These are phyloP conservation scores for Cettia cetti DNA, from an alignment of 2,113 vertebrate species.

Conservation along the genomic window DNA sequence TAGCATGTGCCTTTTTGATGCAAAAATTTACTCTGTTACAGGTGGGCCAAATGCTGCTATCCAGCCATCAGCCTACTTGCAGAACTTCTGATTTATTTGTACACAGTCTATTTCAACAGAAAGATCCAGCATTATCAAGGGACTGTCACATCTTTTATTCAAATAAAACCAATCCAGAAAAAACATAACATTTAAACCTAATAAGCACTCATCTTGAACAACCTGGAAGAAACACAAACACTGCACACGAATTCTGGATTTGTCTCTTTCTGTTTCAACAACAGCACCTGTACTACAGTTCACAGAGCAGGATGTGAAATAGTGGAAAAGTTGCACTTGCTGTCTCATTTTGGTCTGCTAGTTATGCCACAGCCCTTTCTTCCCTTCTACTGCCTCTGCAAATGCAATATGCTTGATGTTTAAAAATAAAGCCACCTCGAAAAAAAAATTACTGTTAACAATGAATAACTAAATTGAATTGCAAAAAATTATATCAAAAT, in stretches of 20 bases:
- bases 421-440: background rate
- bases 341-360: slow-evolving; percentile 16
- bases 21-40: background rate
- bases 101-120: background rate
- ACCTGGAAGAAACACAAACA: background rate
- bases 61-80: background rate
- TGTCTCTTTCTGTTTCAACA: slow-evolving; percentile 62
- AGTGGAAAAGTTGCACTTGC: background rate
- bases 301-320: background rate
- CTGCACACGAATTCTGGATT: background rate
- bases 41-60: background rate
- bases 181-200: background rate
- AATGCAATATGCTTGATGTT: background rate
- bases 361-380: background rate
- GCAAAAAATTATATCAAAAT: background rate
- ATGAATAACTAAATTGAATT: background rate
- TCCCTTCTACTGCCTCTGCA: slow-evolving; percentile 23
- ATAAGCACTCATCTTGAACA: background rate
- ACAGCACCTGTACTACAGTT: background rate
- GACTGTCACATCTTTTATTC: background rate
- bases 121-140: slow-evolving; percentile 21
- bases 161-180: slow-evolving; percentile 11
- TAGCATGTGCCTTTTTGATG: background rate
- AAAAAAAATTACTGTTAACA: background rate
- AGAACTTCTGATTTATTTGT: background rate